A percentile compares a stretch with the other conserved stretches of the same genome.
phyloP scores from a whole-genome alignment of 2,797 vertebrate genomes.

The Numenius phaeopus region DNA sequence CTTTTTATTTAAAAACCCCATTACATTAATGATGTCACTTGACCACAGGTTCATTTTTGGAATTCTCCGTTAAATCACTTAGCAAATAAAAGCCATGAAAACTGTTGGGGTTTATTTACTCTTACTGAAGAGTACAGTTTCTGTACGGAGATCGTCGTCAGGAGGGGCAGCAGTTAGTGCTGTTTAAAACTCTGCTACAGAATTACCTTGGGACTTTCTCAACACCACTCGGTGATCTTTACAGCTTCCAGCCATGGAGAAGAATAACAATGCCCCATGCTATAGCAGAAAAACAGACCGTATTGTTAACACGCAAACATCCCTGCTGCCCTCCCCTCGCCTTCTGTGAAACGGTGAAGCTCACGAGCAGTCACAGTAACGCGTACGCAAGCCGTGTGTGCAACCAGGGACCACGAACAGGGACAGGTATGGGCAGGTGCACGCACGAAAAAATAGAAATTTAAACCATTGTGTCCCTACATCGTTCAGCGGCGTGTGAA shows the following conservation, averaged over 20 bases:
- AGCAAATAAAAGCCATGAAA: not conserved
- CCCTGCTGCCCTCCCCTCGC: not conserved
- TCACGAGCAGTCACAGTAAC: not conserved
- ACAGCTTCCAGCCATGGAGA: not conserved
- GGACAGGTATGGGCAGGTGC: not conserved
- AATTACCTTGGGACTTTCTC: not conserved
- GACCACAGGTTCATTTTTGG: not conserved
- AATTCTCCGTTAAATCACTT: not conserved
- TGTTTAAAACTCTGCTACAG: not conserved
- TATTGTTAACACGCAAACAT: not conserved
- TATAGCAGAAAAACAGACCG: accelerated
- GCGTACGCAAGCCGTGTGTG: accelerated
- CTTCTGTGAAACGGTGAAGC: not conserved
- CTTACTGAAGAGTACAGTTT: not conserved
- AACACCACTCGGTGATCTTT: not conserved
- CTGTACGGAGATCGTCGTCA: not conserved
- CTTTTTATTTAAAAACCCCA: not conserved
- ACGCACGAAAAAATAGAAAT: accelerated
- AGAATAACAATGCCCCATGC: accelerated
- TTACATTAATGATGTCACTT: not conserved
- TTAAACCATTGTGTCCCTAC: not conserved
- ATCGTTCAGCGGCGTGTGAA: not conserved
- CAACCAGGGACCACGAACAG: not conserved
- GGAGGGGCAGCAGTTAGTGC: not conserved
- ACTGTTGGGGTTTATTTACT: not conserved